Evolutionary conservation across 2,113 vertebrate genomes (phyloP), one percentile per base, ranked within the genome.

Genomic region (Phrynocephalus versicolor): DNA sequence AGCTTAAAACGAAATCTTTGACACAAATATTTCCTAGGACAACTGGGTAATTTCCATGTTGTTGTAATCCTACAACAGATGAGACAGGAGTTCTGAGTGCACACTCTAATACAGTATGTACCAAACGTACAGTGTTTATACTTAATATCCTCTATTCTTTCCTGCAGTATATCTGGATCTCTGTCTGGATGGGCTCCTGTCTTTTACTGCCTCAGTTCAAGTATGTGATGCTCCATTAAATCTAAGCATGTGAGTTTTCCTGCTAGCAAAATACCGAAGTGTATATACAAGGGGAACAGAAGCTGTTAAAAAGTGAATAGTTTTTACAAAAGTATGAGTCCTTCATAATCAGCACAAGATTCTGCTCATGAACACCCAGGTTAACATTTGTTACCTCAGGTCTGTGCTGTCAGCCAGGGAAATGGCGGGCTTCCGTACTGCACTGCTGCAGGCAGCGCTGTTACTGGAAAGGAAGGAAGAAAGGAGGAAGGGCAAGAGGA

Each of bases 361-460:
- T 7, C 41, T 13, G 12, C 33, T 14, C 60, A 21, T 25, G 16
- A 25, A 19, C 1, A 65, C 25, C 12, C 27, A 72, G 57, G 30
- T 55, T 55, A 73, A 33, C 15, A 45, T 65, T 51, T 58, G 79
- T 70, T 90, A 98, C 97, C 97, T 96, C 81, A 99, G 96, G 89
- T 99, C 99, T 0, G 99, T 99, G 96, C 99, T 99, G 93, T 99
- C 99, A 2, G 99, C 98, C 79, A 99, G 95, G 82, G 99, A 99
- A 94, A 99, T 99, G 79, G 98, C 99, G 0, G 99, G 98, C 88
- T 99, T 99, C 83, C 99, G 97, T 79, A 99, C 98, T 0, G 98
- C 99, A 23, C 97, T 99, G 92, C 97, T 99, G 79, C 98, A 99
- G 2, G 99, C 99, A 0, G 98, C 98, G 0, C 98, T 99, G 96